These are phyloP conservation scores for Chlorops oryzae DNA, from an alignment of 1,140 invertebrate genomes.

Conservation along the genomic window DNA sequence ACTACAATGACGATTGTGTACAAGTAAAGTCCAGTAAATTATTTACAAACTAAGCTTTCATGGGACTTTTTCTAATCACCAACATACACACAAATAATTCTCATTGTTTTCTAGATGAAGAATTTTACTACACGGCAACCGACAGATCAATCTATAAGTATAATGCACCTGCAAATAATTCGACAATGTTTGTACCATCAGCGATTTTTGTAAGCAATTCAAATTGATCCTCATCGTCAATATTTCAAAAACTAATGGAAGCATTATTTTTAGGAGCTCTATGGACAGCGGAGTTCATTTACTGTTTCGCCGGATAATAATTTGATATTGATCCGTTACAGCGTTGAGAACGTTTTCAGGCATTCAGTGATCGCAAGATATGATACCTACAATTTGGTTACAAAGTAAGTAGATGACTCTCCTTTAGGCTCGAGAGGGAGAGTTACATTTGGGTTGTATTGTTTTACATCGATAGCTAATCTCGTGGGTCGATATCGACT, in stretches of 20 bases:
- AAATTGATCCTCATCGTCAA: conserved; percentile 3
- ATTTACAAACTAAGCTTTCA: no score
- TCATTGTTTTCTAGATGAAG: conserved; percentile 51
- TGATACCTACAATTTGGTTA: conserved; percentile 43
- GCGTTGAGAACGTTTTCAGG: conserved; percentile 32
- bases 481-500: no score
- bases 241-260: no score
- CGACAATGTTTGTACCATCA: conserved; percentile 37
- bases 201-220: conserved; percentile 48
- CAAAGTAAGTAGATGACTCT: conserved; percentile 19
- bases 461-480: no score
- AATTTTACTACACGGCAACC: conserved; percentile 46
- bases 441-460: neutral
- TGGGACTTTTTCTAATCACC: no score
- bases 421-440: neutral
- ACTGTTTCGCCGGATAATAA: conserved; percentile 33
- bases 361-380: conserved; percentile 43
- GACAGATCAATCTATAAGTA: conserved; percentile 49
- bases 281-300: conserved; percentile 24
- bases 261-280: conserved; percentile 22
- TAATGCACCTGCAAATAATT: conserved; percentile 47
- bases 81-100: no score
- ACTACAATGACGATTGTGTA: no score
- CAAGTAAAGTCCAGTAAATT: no score
- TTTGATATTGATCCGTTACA: conserved; percentile 39